These are phyloP conservation scores for Penaeus chinensis DNA, from an alignment of 1,140 invertebrate species.

Conservation along the genomic window DNA sequence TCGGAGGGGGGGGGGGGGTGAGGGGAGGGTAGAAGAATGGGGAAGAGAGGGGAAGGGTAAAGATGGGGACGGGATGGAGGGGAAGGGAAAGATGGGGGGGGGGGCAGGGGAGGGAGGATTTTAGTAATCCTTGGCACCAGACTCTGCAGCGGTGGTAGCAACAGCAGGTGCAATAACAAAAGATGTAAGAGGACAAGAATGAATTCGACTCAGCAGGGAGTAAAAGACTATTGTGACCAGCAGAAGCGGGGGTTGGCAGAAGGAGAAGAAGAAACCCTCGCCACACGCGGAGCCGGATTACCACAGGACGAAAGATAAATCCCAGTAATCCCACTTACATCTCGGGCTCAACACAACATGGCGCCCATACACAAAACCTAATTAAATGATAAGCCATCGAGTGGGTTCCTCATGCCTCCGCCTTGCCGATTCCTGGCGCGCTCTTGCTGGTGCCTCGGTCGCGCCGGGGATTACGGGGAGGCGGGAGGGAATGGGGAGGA, in stretches of 20 bases:
- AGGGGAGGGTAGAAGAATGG: no score
- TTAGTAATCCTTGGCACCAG: neutral
- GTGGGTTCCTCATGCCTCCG: neutral
- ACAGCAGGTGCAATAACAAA: slow-evolving; percentile 26
- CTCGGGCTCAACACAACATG: slow-evolving; percentile 32
- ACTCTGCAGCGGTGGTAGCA: neutral
- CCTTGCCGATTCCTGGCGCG: no score
- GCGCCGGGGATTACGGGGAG: no score
- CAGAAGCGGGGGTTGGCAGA: neutral
- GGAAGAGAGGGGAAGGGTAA: no score
- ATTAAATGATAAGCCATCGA: slow-evolving; percentile 55
- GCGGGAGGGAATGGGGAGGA: neutral
- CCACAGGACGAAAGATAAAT: slow-evolving; percentile 8
- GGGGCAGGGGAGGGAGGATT: no score
- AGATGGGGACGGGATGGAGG: no score
- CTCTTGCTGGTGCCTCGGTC: no score
- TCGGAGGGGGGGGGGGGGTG: no score
- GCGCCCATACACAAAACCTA: slow-evolving; percentile 50
- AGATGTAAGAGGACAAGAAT: slow-evolving; percentile 40
- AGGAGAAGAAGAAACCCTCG: slow-evolving; percentile 10
- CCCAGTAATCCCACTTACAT: slow-evolving; percentile 42
- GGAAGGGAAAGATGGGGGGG: no score
- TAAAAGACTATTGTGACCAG: slow-evolving; percentile 18
- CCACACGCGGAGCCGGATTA: slow-evolving; percentile 20
- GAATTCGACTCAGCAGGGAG: slow-evolving; percentile 49